Base-by-base conservation (phyloP, 1,140 invertebrate genomes). In the Pseudomyrmex cubaensis region DNA sequence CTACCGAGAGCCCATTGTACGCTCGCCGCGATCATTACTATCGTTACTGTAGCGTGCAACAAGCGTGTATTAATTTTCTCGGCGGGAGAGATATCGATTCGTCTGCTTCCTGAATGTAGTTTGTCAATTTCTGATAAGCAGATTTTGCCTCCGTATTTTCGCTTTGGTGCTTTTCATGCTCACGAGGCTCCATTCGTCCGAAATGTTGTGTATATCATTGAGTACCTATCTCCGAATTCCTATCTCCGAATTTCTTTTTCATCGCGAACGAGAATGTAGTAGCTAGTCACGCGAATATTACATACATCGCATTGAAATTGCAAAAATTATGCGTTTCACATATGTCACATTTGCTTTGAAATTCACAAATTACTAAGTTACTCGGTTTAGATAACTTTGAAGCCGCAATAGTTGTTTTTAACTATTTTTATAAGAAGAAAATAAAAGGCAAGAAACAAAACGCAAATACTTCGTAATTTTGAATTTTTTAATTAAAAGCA, bases 11-110 rank as follows among this genome's bases (percentile, higher is more conserved):
- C 76, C 64, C 57, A 78, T 78, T 78, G 76, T 78, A 70, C 15
- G 66, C 10, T 17, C 17, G 54, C 62, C 61, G 20, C 13, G 74
- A 44, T 70, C 54, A 22, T 78, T 69, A 46, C 64, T 25, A 56
- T 22, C 44, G 52, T 78, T 78, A 22, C 75, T 78, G 20, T 35
- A 35, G 17, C 52, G 54, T 67, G 12, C 74, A 66, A 70, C 20
- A 46, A 70, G 64, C 35, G 64, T 57, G 52, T 59, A 69, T 78
- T 70, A 78, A 78, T 78, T 78, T 69, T 57, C 52, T 22, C 76
- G 52, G 17, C 76, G 35, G 35, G 35, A 17, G n/a, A 48, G 52
- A 25, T 78, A 78, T 78, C 52, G 35, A 78, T 70, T 70, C 15
- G 20, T 54, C 20, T 46, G 66, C 20, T 70, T 50, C 46, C 20